phyloP scores from a whole-genome alignment of 1,140 invertebrate genomes.

The Cydia pomonella region DNA sequence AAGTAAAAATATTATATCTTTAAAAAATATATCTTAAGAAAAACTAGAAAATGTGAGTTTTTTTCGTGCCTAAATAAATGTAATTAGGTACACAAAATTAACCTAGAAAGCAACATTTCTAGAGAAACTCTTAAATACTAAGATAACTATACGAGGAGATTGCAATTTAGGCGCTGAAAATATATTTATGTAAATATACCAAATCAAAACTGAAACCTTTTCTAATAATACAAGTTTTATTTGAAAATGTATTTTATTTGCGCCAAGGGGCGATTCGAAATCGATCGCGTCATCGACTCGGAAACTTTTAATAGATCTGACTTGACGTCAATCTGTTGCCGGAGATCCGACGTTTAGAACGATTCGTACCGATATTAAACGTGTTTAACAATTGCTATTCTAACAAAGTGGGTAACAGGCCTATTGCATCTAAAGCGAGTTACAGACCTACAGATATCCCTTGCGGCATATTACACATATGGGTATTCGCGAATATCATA shows the following conservation, averaged over 20 bases:
- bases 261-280: conserved; percentile 32
- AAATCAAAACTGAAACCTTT: neutral
- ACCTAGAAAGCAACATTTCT: no score
- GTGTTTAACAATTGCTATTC: neutral
- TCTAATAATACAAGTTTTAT: neutral
- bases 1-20: no score
- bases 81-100: no score
- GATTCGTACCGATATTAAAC: neutral
- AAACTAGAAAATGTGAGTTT: no score
- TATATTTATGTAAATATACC: neutral
- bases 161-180: neutral
- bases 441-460: no score
- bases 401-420: neutral
- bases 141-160: neutral
- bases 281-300: conserved; percentile 52
- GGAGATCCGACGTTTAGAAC: neutral
- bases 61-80: no score
- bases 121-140: neutral
- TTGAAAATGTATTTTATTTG: conserved; percentile 23
- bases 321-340: conserved; percentile 42
- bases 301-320: conserved; percentile 64
- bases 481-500: no score
- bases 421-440: no score
- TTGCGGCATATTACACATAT: no score
- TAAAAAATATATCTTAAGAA: no score